Percentiles rank a stretch among this genome's conserved stretches.
These are phyloP conservation scores for Aptenodytes patagonicus DNA, from an alignment of 2,113 vertebrate species.

Conservation along the genomic window DNA sequence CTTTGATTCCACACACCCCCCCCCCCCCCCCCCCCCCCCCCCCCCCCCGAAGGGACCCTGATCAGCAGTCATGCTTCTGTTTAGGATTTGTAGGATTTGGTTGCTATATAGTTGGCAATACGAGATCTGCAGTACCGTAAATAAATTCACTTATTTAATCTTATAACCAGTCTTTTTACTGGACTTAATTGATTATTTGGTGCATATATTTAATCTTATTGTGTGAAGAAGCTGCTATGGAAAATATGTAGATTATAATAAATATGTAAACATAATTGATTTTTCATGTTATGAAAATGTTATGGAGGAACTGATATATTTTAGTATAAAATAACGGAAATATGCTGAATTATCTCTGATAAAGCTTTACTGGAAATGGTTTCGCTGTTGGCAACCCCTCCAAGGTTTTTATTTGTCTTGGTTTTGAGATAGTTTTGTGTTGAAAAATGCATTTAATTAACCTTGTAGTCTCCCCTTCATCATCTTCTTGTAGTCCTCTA, in stretches of 20 bases:
- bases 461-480: background rate
- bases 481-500: background rate
- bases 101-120: constrained; percentile 67
- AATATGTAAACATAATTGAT: constrained; percentile 11
- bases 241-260: constrained; percentile 40
- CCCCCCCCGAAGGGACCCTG: constrained; percentile 37
- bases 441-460: constrained; percentile 10
- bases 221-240: constrained; percentile 46
- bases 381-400: constrained; percentile 36
- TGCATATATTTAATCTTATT: constrained; percentile 57
- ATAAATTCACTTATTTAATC: constrained; percentile 81
- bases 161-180: constrained; percentile 64
- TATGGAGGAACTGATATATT: constrained; percentile 38
- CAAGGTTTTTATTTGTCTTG: constrained; percentile 20
- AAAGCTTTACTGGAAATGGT: constrained; percentile 48
- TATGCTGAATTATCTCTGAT: constrained; percentile 51
- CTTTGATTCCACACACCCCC: constrained; percentile 47
- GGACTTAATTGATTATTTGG: constrained; percentile 61
- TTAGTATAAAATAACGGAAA: constrained; percentile 42
- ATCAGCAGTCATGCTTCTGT: constrained; percentile 58
- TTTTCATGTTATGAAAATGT: constrained; percentile 9
- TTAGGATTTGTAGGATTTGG: constrained; percentile 60
- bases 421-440: constrained; percentile 7
- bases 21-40: background rate
- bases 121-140: constrained; percentile 66